Percentiles rank a stretch among this genome's conserved stretches.
These are phyloP conservation scores for Ooceraea biroi DNA, from an alignment of 1,140 invertebrate species.

Conservation along the genomic window DNA sequence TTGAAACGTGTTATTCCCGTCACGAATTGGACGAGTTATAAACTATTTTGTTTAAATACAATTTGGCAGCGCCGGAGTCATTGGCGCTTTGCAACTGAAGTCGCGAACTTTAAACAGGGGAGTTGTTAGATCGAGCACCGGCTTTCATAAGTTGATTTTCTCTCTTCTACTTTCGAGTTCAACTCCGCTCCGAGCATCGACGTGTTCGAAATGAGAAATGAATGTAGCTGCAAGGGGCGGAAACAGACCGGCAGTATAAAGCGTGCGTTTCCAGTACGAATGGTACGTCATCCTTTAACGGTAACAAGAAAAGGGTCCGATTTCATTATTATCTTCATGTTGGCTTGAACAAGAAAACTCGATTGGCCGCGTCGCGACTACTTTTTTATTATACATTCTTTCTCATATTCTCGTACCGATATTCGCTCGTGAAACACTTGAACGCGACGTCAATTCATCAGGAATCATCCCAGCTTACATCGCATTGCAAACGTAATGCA, in stretches of 20 bases:
- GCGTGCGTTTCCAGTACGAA: conserved; percentile 49
- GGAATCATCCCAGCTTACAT: conserved; percentile 40
- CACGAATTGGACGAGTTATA: conserved; percentile 33
- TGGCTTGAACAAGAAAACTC: conserved; percentile 47
- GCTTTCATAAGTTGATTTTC: conserved; percentile 69
- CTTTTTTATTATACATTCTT: conserved; percentile 1
- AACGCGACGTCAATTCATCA: conserved; percentile 35
- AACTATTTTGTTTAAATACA: conserved; percentile 60
- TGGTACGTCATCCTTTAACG: conserved; percentile 58
- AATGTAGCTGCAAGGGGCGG: conserved; percentile 71
- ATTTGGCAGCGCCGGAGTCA: conserved; percentile 48
- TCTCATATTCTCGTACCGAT: background rate
- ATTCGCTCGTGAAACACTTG: conserved; percentile 21
- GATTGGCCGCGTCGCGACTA: background rate
- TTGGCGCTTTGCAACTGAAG: conserved; percentile 52
- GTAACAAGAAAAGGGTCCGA: conserved; percentile 62
- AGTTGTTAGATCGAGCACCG: conserved; percentile 65
- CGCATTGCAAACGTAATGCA: conserved; percentile 27
- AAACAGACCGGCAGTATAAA: conserved; percentile 59
- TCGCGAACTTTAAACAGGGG: conserved; percentile 59
- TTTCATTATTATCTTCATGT: conserved; percentile 58
- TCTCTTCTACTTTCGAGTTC: conserved; percentile 65
- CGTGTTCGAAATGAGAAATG: conserved; percentile 78
- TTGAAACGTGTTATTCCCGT: conserved; percentile 28
- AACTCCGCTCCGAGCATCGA: conserved; percentile 68